phyloP scores from a whole-genome alignment of 2,113 vertebrate genomes.

The Crotophaga sulcirostris region DNA sequence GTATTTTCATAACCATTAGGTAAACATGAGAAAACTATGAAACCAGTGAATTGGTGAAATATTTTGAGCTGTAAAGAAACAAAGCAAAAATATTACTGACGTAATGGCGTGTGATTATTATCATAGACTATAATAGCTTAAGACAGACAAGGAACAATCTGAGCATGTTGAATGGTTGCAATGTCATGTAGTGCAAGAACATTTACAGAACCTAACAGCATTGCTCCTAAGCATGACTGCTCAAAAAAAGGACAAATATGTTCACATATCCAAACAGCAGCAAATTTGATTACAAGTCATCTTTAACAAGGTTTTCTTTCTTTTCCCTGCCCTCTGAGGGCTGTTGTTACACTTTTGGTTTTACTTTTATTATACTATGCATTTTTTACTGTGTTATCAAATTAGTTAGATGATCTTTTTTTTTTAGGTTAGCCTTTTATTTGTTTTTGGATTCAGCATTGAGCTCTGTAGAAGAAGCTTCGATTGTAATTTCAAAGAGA shows the following conservation, averaged over 20 bases:
- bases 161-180: neutral
- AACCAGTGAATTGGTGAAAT: neutral
- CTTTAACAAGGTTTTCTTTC: neutral
- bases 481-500: neutral
- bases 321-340: neutral
- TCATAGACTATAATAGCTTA: neutral
- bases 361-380: neutral
- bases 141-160: neutral
- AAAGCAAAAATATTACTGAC: neutral
- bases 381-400: neutral
- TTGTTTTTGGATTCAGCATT: neutral
- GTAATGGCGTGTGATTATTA: neutral
- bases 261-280: neutral
- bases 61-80: neutral
- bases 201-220: neutral
- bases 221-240: neutral
- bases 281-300: neutral
- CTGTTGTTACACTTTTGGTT: neutral
- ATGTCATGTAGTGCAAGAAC: neutral
- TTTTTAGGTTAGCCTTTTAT: neutral
- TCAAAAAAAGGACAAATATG: neutral
- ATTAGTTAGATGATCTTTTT: neutral
- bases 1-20: neutral
- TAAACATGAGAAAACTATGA: neutral
- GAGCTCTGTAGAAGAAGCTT: neutral